A percentile compares a stretch with the other conserved stretches of the same genome.
phyloP scores from a whole-genome alignment of 2,113 vertebrate genomes.

The Chaetodon auriga region DNA sequence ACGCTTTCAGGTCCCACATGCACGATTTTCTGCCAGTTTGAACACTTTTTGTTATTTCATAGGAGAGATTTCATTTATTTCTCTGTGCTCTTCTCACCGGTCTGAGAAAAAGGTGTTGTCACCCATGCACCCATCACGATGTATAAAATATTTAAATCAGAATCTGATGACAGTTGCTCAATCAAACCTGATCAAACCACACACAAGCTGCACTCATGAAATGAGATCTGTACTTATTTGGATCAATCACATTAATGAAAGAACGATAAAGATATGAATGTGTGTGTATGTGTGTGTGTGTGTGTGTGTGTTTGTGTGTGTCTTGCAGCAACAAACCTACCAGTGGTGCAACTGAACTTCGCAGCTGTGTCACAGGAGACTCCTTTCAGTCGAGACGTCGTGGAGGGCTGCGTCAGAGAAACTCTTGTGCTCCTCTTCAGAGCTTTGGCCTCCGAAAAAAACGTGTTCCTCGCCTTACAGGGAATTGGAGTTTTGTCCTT shows the following conservation, averaged over 20 bases:
- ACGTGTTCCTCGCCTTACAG: slow-evolving; percentile 81
- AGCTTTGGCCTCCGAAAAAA: slow-evolving; percentile 75
- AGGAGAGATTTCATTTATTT: too few species aligned
- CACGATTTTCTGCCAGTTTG: too few species aligned
- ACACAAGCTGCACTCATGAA: too few species aligned
- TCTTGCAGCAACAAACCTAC: slow-evolving; percentile 82
- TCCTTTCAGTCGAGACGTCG: slow-evolving; percentile 76
- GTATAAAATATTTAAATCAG: too few species aligned
- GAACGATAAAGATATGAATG: neutral
- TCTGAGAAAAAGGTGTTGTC: too few species aligned
- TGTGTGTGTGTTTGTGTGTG: slow-evolving; percentile 35
- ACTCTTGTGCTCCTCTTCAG: slow-evolving; percentile 81
- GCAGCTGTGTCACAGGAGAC: slow-evolving; percentile 79
- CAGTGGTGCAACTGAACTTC: slow-evolving; percentile 86
- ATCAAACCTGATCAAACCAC: too few species aligned
- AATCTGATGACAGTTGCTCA: too few species aligned
- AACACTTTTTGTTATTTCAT: too few species aligned
- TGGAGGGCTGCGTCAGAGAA: slow-evolving; percentile 86
- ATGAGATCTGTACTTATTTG: too few species aligned
- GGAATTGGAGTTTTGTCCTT: slow-evolving; percentile 85
- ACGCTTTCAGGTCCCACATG: too few species aligned
- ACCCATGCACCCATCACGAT: too few species aligned
- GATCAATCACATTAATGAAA: neutral
- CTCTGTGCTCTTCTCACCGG: too few species aligned
- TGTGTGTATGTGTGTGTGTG: slow-evolving; percentile 32